Evolutionary conservation across 2,797 vertebrate species (phyloP).

Genomic region (Sciaenops ocellatus): DNA sequence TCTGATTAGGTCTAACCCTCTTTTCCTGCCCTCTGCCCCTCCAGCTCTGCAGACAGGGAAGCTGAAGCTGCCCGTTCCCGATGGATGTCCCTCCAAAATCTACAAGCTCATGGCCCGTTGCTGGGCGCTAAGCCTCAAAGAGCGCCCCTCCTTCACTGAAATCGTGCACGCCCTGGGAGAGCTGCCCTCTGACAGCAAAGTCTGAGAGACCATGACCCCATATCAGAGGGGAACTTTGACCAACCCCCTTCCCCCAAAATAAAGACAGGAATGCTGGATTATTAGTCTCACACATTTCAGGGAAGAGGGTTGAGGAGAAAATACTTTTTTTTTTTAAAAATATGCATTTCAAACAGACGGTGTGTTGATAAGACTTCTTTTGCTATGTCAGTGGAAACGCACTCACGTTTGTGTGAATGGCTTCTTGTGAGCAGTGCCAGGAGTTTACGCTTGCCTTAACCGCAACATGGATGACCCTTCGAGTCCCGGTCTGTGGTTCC

Average conservation of each 20-base stretch:
- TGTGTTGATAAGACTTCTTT: slow-evolving; percentile 65
- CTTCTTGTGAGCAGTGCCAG: slow-evolving; percentile 59
- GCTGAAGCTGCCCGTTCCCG: slow-evolving; percentile 88
- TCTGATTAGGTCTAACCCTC: slow-evolving; percentile 11
- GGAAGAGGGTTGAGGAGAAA: slow-evolving; percentile 70
- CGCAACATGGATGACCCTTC: slow-evolving; percentile 63
- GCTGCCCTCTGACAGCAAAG: slow-evolving; percentile 92
- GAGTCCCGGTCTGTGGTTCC: slow-evolving; percentile 56
- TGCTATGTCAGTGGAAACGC: slow-evolving; percentile 60
- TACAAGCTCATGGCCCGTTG: slow-evolving; percentile 95
- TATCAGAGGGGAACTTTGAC: slow-evolving; percentile 44
- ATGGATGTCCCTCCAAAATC: slow-evolving; percentile 92
- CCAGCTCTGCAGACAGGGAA: slow-evolving; percentile 92
- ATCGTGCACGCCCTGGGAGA: slow-evolving; percentile 90
- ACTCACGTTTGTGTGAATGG: slow-evolving; percentile 59
- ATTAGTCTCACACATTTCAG: slow-evolving; percentile 84
- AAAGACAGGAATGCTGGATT: slow-evolving; percentile 81
- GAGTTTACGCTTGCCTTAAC: slow-evolving; percentile 80
- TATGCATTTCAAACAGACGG: slow-evolving; percentile 74
- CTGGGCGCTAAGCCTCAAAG: slow-evolving; percentile 94
- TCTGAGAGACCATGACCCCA: slow-evolving; percentile 79
- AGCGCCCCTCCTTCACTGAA: slow-evolving; percentile 96
- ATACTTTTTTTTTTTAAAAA: slow-evolving; percentile 46
- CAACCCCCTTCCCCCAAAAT: slow-evolving; percentile 39
- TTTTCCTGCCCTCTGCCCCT: not conserved